Base-by-base conservation (phyloP, 2,888 invertebrate genomes). In the Neoitamus cyanurus region DNA sequence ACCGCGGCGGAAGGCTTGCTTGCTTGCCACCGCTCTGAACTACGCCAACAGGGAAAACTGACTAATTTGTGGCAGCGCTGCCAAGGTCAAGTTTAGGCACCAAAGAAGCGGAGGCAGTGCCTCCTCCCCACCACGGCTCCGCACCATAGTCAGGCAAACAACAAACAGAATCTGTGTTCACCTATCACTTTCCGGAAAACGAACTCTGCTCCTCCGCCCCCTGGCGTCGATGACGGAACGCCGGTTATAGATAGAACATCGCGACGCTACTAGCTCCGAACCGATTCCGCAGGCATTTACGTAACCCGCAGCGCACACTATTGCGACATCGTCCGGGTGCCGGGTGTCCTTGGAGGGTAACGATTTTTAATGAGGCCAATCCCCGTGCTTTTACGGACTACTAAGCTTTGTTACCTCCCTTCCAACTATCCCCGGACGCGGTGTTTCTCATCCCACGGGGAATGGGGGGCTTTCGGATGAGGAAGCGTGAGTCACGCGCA, bases 31-130 rank as follows among this genome's bases (percentile, higher is more conserved):
- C 4, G 3, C n/a, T 7, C n/a, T 1, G 13, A 70, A 25, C n/a
- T 31, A 13, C 25, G 11, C 30, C 30, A 70, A 34, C n/a, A 31
- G 13, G 30, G n/a, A 34, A 15, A 9, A 34, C 70, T 70, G 31
- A 70, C 31, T 70, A 82, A 82, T 37, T 69, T 82, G 28, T 36
- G 69, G 48, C 73, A 72, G 75, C 68, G 82, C 58, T 82, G 82
- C 73, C 83, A 85, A 85, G 84, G 84, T 83, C 84, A 85, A 83
- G 84, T 83, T 85, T 83, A 83, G 83, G 73, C 36, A 70, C 70
- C 31, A 70, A 30, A 30, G 34, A 70, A 70, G 30, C 70, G n/a
- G 6, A 70, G 31, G 11, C 9, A 58, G 58, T 20, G 2, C 58
- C 9, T 6, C 58, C 6, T 7, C 58, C 15, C 58, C 7, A 25